Evolutionary conservation across 2,113 vertebrate genomes (phyloP).

Genomic region (Hepsetus odoe): DNA sequence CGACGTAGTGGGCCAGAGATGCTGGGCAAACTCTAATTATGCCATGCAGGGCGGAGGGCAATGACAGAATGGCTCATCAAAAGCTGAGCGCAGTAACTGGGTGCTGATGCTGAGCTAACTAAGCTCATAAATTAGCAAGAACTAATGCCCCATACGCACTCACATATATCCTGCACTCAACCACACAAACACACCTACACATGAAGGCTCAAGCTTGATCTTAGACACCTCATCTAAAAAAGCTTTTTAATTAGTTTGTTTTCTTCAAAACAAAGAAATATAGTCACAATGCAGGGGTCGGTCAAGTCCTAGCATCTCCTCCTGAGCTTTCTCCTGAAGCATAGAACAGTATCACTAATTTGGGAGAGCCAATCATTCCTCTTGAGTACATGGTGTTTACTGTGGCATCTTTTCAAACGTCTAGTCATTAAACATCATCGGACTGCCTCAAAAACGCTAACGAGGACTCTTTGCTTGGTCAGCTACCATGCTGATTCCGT

Average conservation of each 20-base stretch:
- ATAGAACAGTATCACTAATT: not conserved
- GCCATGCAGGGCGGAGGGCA: constrained; percentile 25
- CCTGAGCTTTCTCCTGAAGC: not conserved
- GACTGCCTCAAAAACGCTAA: not conserved
- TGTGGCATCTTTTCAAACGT: constrained; percentile 3
- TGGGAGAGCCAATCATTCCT: not conserved
- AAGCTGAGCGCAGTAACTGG: constrained; percentile 37
- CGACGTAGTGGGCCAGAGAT: constrained; percentile 46
- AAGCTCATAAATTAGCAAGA: constrained; percentile 37
- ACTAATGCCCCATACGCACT: constrained; percentile 28
- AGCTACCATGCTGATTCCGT: not conserved
- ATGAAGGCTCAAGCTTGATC: not conserved
- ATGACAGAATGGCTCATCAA: constrained; percentile 54
- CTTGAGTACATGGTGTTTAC: not conserved
- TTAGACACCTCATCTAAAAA: not conserved
- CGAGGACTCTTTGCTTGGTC: not conserved
- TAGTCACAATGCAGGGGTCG: not conserved
- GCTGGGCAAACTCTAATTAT: constrained; percentile 48
- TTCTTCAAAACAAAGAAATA: not conserved
- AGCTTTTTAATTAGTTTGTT: not conserved
- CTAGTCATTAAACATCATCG: not conserved
- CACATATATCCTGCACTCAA: not conserved
- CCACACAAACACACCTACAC: constrained; percentile 3
- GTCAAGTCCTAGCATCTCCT: not conserved
- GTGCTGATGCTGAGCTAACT: constrained; percentile 45